Evolutionary conservation across 2,797 vertebrate species (phyloP).

Genomic region (Betta splendens): DNA sequence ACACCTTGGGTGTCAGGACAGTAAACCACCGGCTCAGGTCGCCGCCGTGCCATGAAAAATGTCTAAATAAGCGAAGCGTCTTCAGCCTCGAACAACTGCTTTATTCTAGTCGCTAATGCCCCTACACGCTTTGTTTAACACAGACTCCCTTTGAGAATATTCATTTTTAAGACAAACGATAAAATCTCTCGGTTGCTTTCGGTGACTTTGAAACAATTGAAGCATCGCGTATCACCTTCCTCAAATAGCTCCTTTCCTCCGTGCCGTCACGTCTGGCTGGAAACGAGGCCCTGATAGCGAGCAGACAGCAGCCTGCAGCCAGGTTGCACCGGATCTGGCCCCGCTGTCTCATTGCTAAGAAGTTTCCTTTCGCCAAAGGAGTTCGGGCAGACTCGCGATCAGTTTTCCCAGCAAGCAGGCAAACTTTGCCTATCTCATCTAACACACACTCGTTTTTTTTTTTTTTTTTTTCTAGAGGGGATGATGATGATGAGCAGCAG

Average conservation of each 20-base stretch:
- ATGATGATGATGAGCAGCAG: conserved; percentile 72
- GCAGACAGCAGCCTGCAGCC: conserved; percentile 43
- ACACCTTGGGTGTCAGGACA: conserved; percentile 51
- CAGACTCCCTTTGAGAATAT: conserved; percentile 6
- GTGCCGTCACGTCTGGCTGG: conserved; percentile 15
- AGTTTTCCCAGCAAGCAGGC: conserved; percentile 50
- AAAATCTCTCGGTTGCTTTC: conserved; percentile 18
- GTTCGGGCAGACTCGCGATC: conserved; percentile 59
- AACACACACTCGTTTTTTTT: conserved; percentile 11
- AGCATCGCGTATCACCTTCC: conserved; percentile 31
- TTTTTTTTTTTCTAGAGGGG: conserved; percentile 52
- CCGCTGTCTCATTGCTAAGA: conserved; percentile 42
- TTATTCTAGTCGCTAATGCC: conserved; percentile 37
- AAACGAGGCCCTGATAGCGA: conserved; percentile 30
- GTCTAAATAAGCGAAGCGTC: conserved; percentile 28
- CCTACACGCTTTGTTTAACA: conserved; percentile 36
- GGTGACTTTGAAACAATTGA: conserved; percentile 10
- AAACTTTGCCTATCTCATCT: conserved; percentile 67
- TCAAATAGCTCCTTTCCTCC: conserved; percentile 28
- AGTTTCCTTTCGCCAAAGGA: conserved; percentile 57
- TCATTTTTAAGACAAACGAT: conserved; percentile 17
- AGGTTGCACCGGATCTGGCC: conserved; percentile 48
- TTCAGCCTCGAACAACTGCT: conserved; percentile 17
- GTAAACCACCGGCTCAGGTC: conserved; percentile 50
- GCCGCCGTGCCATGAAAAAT: conserved; percentile 31